phyloP scores from a whole-genome alignment of 2,797 vertebrate species.

The Poliocrania exsul region DNA sequence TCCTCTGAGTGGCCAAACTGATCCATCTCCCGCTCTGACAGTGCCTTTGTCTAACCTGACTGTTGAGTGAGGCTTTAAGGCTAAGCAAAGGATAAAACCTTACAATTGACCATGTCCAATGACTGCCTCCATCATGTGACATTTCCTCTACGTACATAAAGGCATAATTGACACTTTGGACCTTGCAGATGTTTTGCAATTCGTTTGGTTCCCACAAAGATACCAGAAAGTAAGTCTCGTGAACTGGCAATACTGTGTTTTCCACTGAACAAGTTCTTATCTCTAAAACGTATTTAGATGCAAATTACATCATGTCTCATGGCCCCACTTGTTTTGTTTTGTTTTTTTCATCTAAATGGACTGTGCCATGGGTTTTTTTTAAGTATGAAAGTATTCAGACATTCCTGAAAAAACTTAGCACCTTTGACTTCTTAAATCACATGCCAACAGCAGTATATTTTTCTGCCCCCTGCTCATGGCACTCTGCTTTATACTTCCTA shows the following conservation, averaged over 20 bases:
- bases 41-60: constrained; percentile 71
- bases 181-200: constrained; percentile 76
- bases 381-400: not conserved
- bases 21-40: constrained; percentile 73
- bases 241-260: constrained; percentile 61
- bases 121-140: constrained; percentile 81
- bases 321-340: constrained; percentile 28
- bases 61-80: constrained; percentile 71
- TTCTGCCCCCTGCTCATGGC: not conserved
- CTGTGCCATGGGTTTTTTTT: not conserved
- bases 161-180: constrained; percentile 74
- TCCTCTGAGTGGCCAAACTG: constrained; percentile 70
- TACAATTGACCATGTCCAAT: constrained; percentile 77
- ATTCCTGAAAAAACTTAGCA: not conserved
- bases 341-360: constrained; percentile 11
- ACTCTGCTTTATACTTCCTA: constrained; percentile 21
- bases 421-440: not conserved
- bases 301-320: constrained; percentile 35
- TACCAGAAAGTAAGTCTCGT: constrained; percentile 66
- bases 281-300: constrained; percentile 63
- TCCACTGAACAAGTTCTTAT: constrained; percentile 56
- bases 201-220: constrained; percentile 76
- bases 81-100: constrained; percentile 74
- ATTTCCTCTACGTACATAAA: constrained; percentile 73
- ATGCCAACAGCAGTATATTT: not conserved